Evolutionary conservation across 2,113 vertebrate genomes (phyloP), one percentile per base, ranked within the genome.

Genomic region (Thryonomys swinderianus): DNA sequence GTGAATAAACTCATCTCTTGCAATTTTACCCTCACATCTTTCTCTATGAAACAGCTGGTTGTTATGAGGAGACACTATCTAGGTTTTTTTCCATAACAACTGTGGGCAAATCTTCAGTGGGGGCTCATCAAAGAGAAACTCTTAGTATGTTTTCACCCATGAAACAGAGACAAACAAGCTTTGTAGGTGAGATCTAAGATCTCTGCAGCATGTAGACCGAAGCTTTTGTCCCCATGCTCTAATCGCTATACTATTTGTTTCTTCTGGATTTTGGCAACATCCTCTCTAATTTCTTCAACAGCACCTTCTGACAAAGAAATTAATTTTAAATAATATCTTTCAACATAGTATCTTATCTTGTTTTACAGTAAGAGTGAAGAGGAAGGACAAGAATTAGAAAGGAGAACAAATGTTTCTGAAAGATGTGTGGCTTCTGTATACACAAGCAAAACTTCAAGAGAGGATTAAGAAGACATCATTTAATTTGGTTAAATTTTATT

Each of bases 31-130:
- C 62, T 80, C 45, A 83, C 73, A 69, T 82, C 48, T 48, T 92
- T 92, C 71, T 87, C 76, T 93, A 92, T 59, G 83, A 76, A 95
- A 91, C 81, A 96, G 81, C 64, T 92, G 73, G 78, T 85, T 57
- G 45, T 83, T 90, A 74, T 83, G 73, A 95, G 16, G 34, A 95
- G 92, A 92, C 1, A 61, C 23, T 67, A 79, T 37, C 92, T 7
- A 13, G 8, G 37, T 62, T 82, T 85, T 62, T 80, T 74, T 53
- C 34, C 4, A 55, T 30, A 71, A 89, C 93, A 42, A 88, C 51
- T 83, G 51, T 92, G 45, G 96, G 40, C 59, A 84, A 91, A 83
- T 74, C 57, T 92, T 34, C 37, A 4, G 32, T 17, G 30, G 20
- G 78, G 11, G 61, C 11, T 92, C 55, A 80, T 66, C 73, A 78